A percentile compares a stretch with the other conserved stretches of the same genome.
Evolutionary conservation across 1,140 invertebrate genomes (phyloP).

Genomic region (Procambarus clarkii): DNA sequence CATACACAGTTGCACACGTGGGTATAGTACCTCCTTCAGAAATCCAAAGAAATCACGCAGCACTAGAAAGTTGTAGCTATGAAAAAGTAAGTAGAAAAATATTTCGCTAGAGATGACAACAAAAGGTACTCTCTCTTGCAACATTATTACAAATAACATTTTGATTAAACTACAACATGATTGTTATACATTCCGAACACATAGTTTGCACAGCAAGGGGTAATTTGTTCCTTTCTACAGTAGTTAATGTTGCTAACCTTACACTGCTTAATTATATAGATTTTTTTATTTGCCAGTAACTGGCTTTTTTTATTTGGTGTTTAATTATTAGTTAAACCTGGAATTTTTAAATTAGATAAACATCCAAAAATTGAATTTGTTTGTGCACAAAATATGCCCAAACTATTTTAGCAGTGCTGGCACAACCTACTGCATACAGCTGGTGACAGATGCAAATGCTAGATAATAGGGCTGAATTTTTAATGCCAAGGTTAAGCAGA

Average conservation of each 20-base stretch:
- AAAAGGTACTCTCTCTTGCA: conserved; percentile 64
- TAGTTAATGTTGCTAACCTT: background rate
- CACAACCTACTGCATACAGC: background rate
- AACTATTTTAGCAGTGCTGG: background rate
- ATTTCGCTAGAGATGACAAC: conserved; percentile 70
- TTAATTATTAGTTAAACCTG: background rate
- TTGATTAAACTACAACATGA: conserved; percentile 65
- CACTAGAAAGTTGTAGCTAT: conserved; percentile 68
- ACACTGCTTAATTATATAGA: background rate
- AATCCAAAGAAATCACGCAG: conserved; percentile 39
- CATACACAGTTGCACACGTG: conserved; percentile 49
- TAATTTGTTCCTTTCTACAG: conserved; percentile 25
- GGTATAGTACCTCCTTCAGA: conserved; percentile 47
- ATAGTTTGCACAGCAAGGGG: conserved; percentile 62
- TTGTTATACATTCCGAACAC: conserved; percentile 65
- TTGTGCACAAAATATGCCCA: background rate
- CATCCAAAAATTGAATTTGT: background rate
- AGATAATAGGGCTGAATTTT: background rate
- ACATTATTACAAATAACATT: conserved; percentile 71
- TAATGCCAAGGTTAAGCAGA: too few relatives aligned
- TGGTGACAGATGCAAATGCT: background rate
- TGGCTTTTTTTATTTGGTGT: background rate
- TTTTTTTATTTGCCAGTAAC: background rate
- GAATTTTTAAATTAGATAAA: background rate
- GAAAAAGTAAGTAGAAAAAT: conserved; percentile 70